Evolutionary conservation across 1,140 invertebrate species (phyloP).

Genomic region (Eubasilissa regina): DNA sequence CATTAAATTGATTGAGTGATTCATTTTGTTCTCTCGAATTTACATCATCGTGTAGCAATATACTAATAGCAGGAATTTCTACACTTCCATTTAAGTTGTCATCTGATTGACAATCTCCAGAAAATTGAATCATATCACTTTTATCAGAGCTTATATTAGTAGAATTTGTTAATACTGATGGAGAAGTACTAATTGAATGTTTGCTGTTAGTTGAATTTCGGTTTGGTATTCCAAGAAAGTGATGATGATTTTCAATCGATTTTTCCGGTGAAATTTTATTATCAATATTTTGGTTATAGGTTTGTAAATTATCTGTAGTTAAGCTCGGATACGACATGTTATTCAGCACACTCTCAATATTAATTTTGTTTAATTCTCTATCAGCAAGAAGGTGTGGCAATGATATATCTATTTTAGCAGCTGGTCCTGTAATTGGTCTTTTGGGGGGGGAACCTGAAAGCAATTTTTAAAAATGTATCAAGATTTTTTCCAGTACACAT

Average conservation of each 20-base stretch:
- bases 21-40: slow-evolving; percentile 15
- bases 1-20: neutral
- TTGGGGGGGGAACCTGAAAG: slow-evolving; percentile 68
- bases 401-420: slow-evolving; percentile 70
- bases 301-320: slow-evolving; percentile 35
- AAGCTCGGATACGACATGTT: slow-evolving; percentile 61
- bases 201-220: neutral
- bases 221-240: slow-evolving; percentile 7
- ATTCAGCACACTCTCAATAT: slow-evolving; percentile 61
- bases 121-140: slow-evolving; percentile 62
- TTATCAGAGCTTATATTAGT: slow-evolving; percentile 41
- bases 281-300: slow-evolving; percentile 55
- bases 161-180: slow-evolving; percentile 49
- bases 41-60: slow-evolving; percentile 22
- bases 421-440: slow-evolving; percentile 74
- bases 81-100: slow-evolving; percentile 27
- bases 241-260: slow-evolving; percentile 10
- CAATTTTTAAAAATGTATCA: neutral
- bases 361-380: slow-evolving; percentile 62
- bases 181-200: slow-evolving; percentile 8
- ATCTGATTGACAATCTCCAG: slow-evolving; percentile 18
- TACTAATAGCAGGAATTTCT: slow-evolving; percentile 46
- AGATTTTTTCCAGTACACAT: neutral
- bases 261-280: slow-evolving; percentile 48
- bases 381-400: slow-evolving; percentile 64